Evolutionary conservation across 2,797 vertebrate genomes (phyloP).

Genomic region (Numenius phaeopus): DNA sequence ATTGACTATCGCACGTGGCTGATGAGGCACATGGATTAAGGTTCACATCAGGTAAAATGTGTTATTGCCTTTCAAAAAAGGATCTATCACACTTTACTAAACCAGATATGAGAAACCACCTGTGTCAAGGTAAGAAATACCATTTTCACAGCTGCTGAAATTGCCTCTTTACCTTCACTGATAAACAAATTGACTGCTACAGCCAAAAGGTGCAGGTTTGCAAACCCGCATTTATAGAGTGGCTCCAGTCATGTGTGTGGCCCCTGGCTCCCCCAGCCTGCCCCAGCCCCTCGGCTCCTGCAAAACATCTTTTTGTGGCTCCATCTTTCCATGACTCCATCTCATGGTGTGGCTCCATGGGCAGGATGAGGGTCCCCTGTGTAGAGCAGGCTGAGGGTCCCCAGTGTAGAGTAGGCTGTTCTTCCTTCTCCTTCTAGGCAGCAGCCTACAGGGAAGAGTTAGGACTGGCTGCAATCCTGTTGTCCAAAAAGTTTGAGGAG

Average conservation of each 20-base stretch:
- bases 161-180: neutral
- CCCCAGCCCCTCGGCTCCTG: neutral
- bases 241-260: rapidly evolving
- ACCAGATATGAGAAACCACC: neutral
- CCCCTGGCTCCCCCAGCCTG: neutral
- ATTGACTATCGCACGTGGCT: rapidly evolving
- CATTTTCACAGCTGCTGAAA: neutral
- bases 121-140: neutral
- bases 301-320: neutral
- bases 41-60: rapidly evolving
- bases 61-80: neutral
- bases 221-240: neutral
- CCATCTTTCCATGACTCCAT: neutral
- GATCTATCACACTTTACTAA: neutral
- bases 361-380: rapidly evolving
- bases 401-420: neutral
- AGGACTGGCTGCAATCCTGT: neutral
- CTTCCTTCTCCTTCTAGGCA: neutral
- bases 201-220: neutral
- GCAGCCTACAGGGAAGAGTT: neutral
- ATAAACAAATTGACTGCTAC: neutral
- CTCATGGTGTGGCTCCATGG: rapidly evolving
- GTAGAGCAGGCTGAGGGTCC: rapidly evolving
- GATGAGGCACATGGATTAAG: neutral
- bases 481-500: neutral